Percentiles rank a stretch among this genome's conserved stretches.
Conservation (phyloP, 1,140 invertebrate genomes). For the Cotesia glomerata region DNA sequence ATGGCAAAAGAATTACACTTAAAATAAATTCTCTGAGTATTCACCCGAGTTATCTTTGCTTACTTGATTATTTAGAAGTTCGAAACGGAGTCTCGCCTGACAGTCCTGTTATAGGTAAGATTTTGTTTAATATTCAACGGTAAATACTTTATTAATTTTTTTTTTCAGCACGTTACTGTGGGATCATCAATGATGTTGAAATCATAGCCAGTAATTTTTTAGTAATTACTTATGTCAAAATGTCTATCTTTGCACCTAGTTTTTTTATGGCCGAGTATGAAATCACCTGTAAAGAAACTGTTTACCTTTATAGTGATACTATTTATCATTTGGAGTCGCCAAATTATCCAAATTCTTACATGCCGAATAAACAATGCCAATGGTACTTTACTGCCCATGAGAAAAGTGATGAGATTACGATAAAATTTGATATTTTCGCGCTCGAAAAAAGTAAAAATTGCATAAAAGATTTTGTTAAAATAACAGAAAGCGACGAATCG, state of each 20-base stretch:
- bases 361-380: constrained; percentile 93
- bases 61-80: constrained; percentile 89
- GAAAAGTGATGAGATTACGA: constrained; percentile 81
- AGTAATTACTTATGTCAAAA: constrained; percentile 82
- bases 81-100: constrained; percentile 93
- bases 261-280: constrained; percentile 86
- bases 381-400: constrained; percentile 95
- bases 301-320: constrained; percentile 71
- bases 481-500: constrained; percentile 78
- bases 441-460: constrained; percentile 98
- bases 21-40: constrained; percentile 93
- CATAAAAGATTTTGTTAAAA: constrained; percentile 94
- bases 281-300: constrained; percentile 92
- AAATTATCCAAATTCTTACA: constrained; percentile 96
- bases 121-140: neutral
- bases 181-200: constrained; percentile 67
- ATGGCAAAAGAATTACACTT: constrained; percentile 91
- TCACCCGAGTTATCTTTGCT: constrained; percentile 84
- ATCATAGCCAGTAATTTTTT: constrained; percentile 79
- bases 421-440: constrained; percentile 83
- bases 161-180: too few species aligned
- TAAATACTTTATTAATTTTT: neutral
- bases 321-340: constrained; percentile 90
- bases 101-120: constrained; percentile 75
- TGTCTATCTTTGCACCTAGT: constrained; percentile 66